These are phyloP conservation scores for Amblyopsis hoosieri DNA, from an alignment of 2,797 vertebrate genomes.

Conservation along the genomic window DNA sequence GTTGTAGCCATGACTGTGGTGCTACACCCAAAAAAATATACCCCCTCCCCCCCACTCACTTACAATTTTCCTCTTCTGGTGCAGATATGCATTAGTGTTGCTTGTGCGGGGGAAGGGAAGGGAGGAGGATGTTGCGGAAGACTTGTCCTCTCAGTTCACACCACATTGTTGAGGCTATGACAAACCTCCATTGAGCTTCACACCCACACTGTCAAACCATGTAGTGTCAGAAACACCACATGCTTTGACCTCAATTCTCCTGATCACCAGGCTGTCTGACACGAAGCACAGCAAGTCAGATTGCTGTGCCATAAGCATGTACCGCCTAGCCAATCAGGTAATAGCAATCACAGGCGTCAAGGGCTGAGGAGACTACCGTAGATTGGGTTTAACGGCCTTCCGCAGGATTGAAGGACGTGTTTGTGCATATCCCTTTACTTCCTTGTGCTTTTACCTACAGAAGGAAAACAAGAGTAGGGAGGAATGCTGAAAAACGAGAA, in stretches of 20 bases:
- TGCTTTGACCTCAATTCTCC: background rate
- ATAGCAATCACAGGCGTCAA: constrained; percentile 51
- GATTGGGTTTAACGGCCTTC: constrained; percentile 69
- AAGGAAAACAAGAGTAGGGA: constrained; percentile 2
- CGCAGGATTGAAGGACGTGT: constrained; percentile 37
- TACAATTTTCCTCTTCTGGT: background rate
- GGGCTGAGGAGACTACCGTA: constrained; percentile 41
- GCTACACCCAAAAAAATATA: constrained; percentile 46
- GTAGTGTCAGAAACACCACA: background rate
- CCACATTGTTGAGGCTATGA: constrained; percentile 2
- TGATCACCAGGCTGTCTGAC: background rate
- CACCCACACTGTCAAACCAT: too few relatives aligned
- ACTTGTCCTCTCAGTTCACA: constrained; percentile 41
- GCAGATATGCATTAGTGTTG: constrained; percentile 24
- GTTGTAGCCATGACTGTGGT: constrained; percentile 41
- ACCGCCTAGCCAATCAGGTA: constrained; percentile 53
- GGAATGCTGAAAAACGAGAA: constrained; percentile 19
- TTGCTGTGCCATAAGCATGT: too few relatives aligned
- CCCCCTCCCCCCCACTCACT: constrained; percentile 21
- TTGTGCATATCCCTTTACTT: too few relatives aligned
- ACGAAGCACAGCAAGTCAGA: background rate
- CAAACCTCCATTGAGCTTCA: background rate
- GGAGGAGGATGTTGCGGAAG: constrained; percentile 14
- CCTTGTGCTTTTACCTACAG: constrained; percentile 6
- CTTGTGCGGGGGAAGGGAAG: too few relatives aligned